A percentile compares a stretch with the other conserved stretches of the same genome.
These are phyloP conservation scores for Agraylea sexmaculata DNA, from an alignment of 1,140 invertebrate species.

Conservation along the genomic window DNA sequence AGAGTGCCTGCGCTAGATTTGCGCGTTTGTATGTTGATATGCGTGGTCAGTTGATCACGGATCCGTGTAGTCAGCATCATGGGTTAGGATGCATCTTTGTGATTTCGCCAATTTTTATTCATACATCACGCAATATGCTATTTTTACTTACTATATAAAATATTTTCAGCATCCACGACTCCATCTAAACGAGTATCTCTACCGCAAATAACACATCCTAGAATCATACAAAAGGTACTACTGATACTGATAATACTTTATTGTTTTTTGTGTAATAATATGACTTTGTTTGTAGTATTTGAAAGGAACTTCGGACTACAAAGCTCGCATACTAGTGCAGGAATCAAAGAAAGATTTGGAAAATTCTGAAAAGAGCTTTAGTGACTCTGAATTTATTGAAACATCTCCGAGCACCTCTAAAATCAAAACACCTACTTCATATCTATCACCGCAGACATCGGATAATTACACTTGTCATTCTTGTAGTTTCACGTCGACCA, in stretches of 20 bases:
- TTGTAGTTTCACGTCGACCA: slow-evolving; percentile 49
- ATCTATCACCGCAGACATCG: slow-evolving; percentile 16
- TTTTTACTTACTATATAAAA: too few relatives aligned
- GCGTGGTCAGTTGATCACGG: too few relatives aligned
- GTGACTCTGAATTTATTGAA: slow-evolving; percentile 4
- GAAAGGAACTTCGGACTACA: slow-evolving; percentile 46
- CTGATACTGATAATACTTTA: too few relatives aligned
- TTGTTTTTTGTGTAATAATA: too few relatives aligned
- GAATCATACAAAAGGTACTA: slow-evolving; percentile 19
- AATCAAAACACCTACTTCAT: slow-evolving; percentile 2
- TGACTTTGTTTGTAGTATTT: slow-evolving; percentile 29
- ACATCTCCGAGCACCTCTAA: slow-evolving; percentile 18
- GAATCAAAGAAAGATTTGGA: slow-evolving; percentile 25
- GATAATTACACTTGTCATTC: slow-evolving; percentile 48
- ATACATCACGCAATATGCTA: too few relatives aligned
- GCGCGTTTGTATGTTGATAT: too few relatives aligned
- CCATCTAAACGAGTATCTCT: slow-evolving; percentile 6
- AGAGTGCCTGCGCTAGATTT: too few relatives aligned
- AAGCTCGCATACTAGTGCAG: slow-evolving; percentile 47
- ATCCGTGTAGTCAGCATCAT: too few relatives aligned
- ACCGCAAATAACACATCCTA: slow-evolving; percentile 37
- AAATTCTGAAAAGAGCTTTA: background rate
- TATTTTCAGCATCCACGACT: too few relatives aligned
- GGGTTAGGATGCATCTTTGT: too few relatives aligned
- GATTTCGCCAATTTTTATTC: too few relatives aligned